Conservation (phyloP, 30 jellyfish, hydroid and myxozoan genomes). For the Aurelia coerulea region DNA sequence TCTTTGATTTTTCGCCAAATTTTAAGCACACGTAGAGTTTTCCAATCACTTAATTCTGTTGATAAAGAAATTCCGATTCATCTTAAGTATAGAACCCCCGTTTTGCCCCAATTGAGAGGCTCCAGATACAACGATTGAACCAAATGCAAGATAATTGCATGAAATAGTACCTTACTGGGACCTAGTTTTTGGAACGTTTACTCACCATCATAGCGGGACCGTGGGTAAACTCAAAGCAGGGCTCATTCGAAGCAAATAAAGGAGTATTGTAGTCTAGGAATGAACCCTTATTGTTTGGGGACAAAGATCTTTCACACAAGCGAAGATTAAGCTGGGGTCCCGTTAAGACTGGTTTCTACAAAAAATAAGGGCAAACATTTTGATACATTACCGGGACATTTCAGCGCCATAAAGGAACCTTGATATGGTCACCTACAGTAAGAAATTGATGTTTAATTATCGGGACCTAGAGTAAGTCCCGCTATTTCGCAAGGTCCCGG, state of each 20-base stretch:
- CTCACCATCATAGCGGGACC: constrained; percentile 8
- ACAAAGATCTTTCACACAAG: neutral
- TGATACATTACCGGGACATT: constrained; percentile 11
- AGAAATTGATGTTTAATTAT: constrained; percentile 1
- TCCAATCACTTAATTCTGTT: too few species aligned
- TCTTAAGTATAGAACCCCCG: too few species aligned
- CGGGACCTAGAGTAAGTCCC: constrained; percentile 12
- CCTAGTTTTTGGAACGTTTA: constrained; percentile 4
- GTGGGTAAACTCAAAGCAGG: constrained; percentile 10
- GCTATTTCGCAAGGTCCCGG: constrained; percentile 6
- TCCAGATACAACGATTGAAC: too few species aligned
- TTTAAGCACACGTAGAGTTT: too few species aligned
- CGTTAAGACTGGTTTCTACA: constrained; percentile 4
- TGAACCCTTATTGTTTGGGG: neutral
- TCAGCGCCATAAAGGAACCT: neutral
- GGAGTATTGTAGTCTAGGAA: neutral
- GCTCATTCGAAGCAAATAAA: neutral
- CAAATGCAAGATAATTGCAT: too few species aligned
- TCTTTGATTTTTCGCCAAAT: too few species aligned
- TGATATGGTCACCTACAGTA: constrained; percentile 4
- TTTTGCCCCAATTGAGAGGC: too few species aligned
- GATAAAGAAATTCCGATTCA: too few species aligned
- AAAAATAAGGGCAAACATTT: constrained; percentile 8
- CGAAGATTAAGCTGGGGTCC: neutral
- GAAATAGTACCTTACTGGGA: constrained; percentile 1